Conservation (phyloP, 2,797 vertebrate genomes). For the Leuciscus waleckii region DNA sequence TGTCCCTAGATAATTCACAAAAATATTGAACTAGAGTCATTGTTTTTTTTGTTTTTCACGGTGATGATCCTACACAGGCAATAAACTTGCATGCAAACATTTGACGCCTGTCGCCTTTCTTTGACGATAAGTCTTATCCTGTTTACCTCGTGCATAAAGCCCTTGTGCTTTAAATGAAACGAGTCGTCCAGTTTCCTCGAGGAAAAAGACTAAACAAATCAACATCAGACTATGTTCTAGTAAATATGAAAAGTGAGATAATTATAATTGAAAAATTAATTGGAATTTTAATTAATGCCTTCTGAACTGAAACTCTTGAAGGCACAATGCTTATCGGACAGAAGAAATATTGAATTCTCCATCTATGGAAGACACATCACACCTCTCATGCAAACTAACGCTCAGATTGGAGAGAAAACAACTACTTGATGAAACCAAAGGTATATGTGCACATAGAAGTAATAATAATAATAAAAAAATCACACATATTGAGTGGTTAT, state of each 20-base stretch:
- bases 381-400: not conserved
- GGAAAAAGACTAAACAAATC: constrained; percentile 62
- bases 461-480: not conserved
- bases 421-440: not conserved
- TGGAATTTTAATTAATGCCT: constrained; percentile 61
- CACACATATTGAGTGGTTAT: not conserved
- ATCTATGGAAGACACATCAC: not conserved
- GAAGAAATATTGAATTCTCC: constrained; percentile 23
- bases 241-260: constrained; percentile 60
- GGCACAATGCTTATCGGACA: constrained; percentile 50
- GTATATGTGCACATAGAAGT: not conserved
- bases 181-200: constrained; percentile 58
- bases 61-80: not conserved
- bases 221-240: constrained; percentile 63
- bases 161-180: constrained; percentile 61
- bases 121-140: constrained; percentile 59
- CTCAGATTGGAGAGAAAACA: not conserved
- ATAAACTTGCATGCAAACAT: constrained; percentile 21
- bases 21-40: not conserved
- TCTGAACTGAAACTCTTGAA: constrained; percentile 62
- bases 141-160: constrained; percentile 63
- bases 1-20: not conserved
- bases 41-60: not conserved
- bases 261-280: constrained; percentile 71
- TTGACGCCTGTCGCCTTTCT: constrained; percentile 27